Percentiles rank a stretch among this genome's conserved stretches.
phyloP scores from a whole-genome alignment of 92 coral and sea anemone species.

The Hydrozoanthus gracilis region DNA sequence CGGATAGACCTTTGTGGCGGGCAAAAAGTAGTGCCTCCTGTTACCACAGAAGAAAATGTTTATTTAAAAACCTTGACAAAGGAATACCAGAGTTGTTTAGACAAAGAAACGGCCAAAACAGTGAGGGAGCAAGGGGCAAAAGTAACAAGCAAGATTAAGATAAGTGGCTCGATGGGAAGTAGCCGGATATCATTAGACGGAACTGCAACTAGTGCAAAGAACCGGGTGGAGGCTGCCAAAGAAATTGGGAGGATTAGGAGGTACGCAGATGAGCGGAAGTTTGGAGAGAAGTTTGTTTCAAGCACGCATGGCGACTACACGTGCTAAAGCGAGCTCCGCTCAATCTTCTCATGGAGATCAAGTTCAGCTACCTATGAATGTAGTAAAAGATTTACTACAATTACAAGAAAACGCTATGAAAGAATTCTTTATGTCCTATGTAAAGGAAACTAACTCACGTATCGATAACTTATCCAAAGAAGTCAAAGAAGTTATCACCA shows the following conservation, averaged over 20 bases:
- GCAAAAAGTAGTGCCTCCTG: slow-evolving; percentile 16
- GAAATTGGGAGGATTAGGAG: slow-evolving; percentile 39
- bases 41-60: slow-evolving; percentile 6
- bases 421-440: too few species aligned
- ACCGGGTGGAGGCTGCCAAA: slow-evolving; percentile 38
- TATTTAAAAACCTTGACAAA: slow-evolving; percentile 18
- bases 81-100: slow-evolving; percentile 11
- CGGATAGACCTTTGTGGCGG: slow-evolving; percentile 20
- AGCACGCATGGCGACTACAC: too few species aligned
- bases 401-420: too few species aligned
- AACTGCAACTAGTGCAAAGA: slow-evolving; percentile 12
- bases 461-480: background rate
- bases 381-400: too few species aligned
- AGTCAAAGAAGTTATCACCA: background rate
- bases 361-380: too few species aligned
- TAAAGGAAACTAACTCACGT: background rate
- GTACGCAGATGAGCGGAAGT: slow-evolving; percentile 50
- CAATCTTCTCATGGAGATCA: too few species aligned
- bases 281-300: too few species aligned
- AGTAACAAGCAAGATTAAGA: background rate
- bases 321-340: too few species aligned
- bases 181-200: slow-evolving; percentile 28
- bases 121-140: slow-evolving; percentile 12
- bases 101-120: slow-evolving; percentile 4
- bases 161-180: too few species aligned